These are phyloP conservation scores for Holotrichia oblita DNA, from an alignment of 1,140 invertebrate species.

Conservation along the genomic window DNA sequence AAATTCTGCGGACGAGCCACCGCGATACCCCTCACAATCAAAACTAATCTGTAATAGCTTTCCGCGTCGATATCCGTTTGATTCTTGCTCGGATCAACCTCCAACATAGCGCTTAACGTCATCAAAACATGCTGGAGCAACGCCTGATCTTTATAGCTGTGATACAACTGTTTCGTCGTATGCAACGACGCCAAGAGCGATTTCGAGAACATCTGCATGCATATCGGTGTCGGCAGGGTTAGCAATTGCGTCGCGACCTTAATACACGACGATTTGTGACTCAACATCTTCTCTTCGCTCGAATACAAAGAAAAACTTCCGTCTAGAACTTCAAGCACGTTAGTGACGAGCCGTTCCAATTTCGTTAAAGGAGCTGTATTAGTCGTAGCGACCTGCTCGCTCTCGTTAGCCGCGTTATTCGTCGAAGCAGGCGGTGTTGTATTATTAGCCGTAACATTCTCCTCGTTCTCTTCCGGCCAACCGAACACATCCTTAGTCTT, in stretches of 20 bases:
- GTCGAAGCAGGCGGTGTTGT: conserved; percentile 60
- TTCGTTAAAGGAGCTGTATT: conserved; percentile 63
- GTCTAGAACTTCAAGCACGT: conserved; percentile 80
- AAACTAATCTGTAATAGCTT: conserved; percentile 86
- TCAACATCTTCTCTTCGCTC: conserved; percentile 61
- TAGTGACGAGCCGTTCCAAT: conserved; percentile 72
- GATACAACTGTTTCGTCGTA: conserved; percentile 75
- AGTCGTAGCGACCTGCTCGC: conserved; percentile 60
- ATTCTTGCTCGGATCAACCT: conserved; percentile 61
- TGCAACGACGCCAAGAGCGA: conserved; percentile 85
- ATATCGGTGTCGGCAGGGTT: conserved; percentile 81
- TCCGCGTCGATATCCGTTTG: conserved; percentile 83
- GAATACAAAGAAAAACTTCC: conserved; percentile 67
- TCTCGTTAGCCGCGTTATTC: conserved; percentile 53
- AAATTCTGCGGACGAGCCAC: conserved; percentile 84
- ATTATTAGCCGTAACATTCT: conserved; percentile 72
- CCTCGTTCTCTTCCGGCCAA: conserved; percentile 96
- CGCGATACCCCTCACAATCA: conserved; percentile 87
- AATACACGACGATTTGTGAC: conserved; percentile 68
- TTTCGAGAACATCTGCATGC: conserved; percentile 80
- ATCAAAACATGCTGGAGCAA: conserved; percentile 80
- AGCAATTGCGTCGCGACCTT: conserved; percentile 82
- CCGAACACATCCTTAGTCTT: conserved; percentile 96
- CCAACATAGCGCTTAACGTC: conserved; percentile 73
- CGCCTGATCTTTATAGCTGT: conserved; percentile 89